Percentiles rank a stretch among this genome's conserved stretches.
Conservation (phyloP, 2,113 vertebrate species). For the Buteo buteo region DNA sequence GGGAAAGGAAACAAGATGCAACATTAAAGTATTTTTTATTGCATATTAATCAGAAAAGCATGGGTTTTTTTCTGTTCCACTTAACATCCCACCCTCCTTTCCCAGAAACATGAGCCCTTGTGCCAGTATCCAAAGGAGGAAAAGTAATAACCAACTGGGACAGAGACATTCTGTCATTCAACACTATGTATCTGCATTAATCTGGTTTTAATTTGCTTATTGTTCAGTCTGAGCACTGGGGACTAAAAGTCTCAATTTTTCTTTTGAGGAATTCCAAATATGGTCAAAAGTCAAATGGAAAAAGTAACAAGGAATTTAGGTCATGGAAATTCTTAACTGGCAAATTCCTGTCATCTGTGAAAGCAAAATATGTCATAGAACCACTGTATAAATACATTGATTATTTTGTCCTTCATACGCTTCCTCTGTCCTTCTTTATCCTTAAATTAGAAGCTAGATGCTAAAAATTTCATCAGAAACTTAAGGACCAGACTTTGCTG, state of each 20-base stretch:
- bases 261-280: conserved; percentile 59
- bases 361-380: conserved; percentile 19
- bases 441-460: conserved; percentile 55
- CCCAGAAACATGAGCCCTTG: conserved; percentile 31
- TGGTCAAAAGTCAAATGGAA: conserved; percentile 26
- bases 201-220: conserved; percentile 67
- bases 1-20: neutral
- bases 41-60: neutral
- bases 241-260: neutral
- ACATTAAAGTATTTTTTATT: conserved; percentile 1
- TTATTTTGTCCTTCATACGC: conserved; percentile 65
- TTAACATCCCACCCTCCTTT: neutral
- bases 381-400: conserved; percentile 1
- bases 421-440: conserved; percentile 26
- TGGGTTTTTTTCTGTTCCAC: neutral
- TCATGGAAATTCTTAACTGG: conserved; percentile 13
- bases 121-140: conserved; percentile 17
- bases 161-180: conserved; percentile 50
- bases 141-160: conserved; percentile 46
- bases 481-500: conserved; percentile 69
- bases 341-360: neutral
- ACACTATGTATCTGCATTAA: conserved; percentile 31
- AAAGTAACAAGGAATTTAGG: conserved; percentile 24
- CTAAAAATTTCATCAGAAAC: conserved; percentile 72
- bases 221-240: conserved; percentile 9